Percentiles rank a stretch among this genome's conserved stretches.
These are phyloP conservation scores for Ptychadena robeensis DNA, from an alignment of 2,797 vertebrate genomes.

Conservation along the genomic window DNA sequence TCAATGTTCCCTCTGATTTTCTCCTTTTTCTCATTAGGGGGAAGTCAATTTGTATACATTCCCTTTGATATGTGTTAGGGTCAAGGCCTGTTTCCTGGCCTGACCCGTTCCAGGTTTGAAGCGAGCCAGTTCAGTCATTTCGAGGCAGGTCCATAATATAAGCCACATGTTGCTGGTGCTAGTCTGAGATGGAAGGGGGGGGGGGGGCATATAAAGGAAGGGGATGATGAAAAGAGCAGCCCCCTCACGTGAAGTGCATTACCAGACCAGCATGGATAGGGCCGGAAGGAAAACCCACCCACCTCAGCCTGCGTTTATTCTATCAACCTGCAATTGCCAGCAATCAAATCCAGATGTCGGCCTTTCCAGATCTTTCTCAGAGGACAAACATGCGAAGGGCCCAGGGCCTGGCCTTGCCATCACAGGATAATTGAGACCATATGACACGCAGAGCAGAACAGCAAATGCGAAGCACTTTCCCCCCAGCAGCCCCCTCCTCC, in stretches of 20 bases:
- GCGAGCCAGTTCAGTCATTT: slow-evolving; percentile 77
- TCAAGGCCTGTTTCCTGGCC: slow-evolving; percentile 60
- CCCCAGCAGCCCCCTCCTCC: slow-evolving; percentile 20
- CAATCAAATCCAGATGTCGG: slow-evolving; percentile 90
- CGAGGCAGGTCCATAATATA: slow-evolving; percentile 78
- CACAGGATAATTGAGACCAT: slow-evolving; percentile 89
- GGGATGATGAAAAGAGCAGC: slow-evolving; percentile 80
- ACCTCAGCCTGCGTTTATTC: slow-evolving; percentile 86
- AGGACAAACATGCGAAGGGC: slow-evolving; percentile 80
- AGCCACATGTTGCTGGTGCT: slow-evolving; percentile 79
- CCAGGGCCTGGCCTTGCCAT: slow-evolving; percentile 82
- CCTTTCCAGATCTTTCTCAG: slow-evolving; percentile 82
- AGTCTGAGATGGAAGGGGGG: slow-evolving; percentile 43
- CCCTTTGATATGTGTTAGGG: slow-evolving; percentile 54
- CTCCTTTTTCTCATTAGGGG: not conserved
- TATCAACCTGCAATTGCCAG: slow-evolving; percentile 92
- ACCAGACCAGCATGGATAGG: slow-evolving; percentile 73
- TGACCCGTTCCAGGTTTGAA: slow-evolving; percentile 68
- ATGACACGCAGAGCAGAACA: slow-evolving; percentile 77
- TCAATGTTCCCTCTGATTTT: slow-evolving; percentile 10
- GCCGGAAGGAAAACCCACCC: slow-evolving; percentile 94
- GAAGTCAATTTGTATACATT: slow-evolving; percentile 37
- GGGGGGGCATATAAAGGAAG: slow-evolving; percentile 51
- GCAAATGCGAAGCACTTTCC: slow-evolving; percentile 69
- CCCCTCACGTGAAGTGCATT: slow-evolving; percentile 73